Evolutionary conservation across 2,797 vertebrate species (phyloP).

Genomic region (Danio albolineatus): DNA sequence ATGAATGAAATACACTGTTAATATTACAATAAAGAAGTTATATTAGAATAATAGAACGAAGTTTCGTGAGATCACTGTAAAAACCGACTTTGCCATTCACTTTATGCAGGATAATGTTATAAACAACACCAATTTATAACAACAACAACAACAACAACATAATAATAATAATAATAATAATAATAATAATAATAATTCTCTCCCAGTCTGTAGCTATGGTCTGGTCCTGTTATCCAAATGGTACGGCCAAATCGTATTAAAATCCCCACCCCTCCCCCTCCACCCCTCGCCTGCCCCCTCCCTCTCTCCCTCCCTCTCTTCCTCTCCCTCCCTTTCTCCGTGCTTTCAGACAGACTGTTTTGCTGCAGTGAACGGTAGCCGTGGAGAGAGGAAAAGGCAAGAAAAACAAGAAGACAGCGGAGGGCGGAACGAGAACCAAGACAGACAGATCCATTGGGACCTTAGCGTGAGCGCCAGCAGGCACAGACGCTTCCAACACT

Average conservation of each 20-base stretch:
- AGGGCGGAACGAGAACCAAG: conserved; percentile 66
- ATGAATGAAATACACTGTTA: background rate
- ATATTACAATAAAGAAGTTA: background rate
- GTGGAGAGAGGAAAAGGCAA: conserved; percentile 68
- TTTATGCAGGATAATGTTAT: background rate
- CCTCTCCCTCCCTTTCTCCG: conserved; percentile 63
- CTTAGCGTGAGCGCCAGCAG: conserved; percentile 59
- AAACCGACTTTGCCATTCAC: background rate
- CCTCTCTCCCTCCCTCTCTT: conserved; percentile 28
- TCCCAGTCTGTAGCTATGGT: conserved; percentile 70
- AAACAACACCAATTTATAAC: too few species aligned
- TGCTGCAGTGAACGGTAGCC: conserved; percentile 85
- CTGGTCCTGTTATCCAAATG: conserved; percentile 80
- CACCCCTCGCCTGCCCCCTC: conserved; percentile 34
- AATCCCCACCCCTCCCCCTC: conserved; percentile 65
- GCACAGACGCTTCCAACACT: conserved; percentile 65
- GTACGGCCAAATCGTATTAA: conserved; percentile 85
- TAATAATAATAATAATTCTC: conserved; percentile 33
- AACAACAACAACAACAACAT: background rate
- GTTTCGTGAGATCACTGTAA: background rate
- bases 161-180: background rate
- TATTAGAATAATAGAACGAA: background rate
- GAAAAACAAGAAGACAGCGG: conserved; percentile 70
- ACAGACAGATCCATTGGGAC: conserved; percentile 63
- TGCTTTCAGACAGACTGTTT: conserved; percentile 82